phyloP scores from a whole-genome alignment of 2,888 invertebrate genomes.

The Podotricha telesiphe region DNA sequence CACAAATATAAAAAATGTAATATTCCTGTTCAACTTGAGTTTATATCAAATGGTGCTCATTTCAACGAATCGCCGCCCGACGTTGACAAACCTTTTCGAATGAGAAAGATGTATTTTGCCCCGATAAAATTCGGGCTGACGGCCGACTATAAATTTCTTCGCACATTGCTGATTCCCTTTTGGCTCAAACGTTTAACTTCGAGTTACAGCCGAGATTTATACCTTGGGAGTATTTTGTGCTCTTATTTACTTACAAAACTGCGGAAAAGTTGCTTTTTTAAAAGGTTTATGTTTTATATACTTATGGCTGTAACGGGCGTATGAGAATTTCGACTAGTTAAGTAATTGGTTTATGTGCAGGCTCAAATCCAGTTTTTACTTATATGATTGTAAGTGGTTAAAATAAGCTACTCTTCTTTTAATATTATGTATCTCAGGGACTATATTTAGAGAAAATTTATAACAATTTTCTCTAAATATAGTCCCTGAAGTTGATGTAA shows the following conservation, averaged over 20 bases:
- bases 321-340: background rate
- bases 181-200: slow-evolving; percentile 49
- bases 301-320: background rate
- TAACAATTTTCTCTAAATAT: no score
- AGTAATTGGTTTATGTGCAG: no score
- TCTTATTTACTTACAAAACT: slow-evolving; percentile 29
- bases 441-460: no score
- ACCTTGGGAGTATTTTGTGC: slow-evolving; percentile 40
- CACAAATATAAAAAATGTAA: slow-evolving; percentile 41
- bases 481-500: no score
- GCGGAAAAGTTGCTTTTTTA: slow-evolving; percentile 2
- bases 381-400: no score
- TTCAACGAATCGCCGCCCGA: slow-evolving; percentile 66
- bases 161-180: slow-evolving; percentile 48
- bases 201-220: slow-evolving; percentile 46
- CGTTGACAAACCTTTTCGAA: slow-evolving; percentile 75
- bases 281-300: background rate
- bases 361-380: no score
- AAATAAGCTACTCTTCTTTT: no score
- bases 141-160: slow-evolving; percentile 56
- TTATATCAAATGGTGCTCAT: slow-evolving; percentile 73
- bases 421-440: no score
- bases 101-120: slow-evolving; percentile 78
- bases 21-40: slow-evolving; percentile 55
- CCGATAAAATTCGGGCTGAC: slow-evolving; percentile 73